Evolutionary conservation across 2,113 vertebrate species (phyloP), one percentile per base, ranked within the genome.

Genomic region (Stomatorhinus ivindoensis): DNA sequence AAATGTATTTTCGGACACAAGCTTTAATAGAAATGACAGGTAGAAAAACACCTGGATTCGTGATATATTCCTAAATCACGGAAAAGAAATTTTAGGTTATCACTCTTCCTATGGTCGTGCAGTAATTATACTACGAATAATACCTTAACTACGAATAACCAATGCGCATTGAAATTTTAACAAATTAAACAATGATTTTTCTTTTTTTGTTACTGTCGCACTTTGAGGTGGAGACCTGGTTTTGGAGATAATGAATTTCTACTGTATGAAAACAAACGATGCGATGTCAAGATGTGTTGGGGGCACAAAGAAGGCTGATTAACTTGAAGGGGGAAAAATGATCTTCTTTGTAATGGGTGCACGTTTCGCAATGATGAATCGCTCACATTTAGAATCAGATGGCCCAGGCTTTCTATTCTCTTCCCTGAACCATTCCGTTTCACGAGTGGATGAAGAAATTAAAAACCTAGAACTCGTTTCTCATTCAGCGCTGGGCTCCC

Each of bases 241-340:
- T 84, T 84, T 84, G 82, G 42, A 84, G 39, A 19, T 47, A 84
- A 84, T 84, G 82, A 84, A 24, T 84, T 84, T 84, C 82, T n/a
- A 13, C 39, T 44, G 44, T 46, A 84, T 84, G 8, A 84, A 84
- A 84, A 47, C 82, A 84, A 84, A 46, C 44, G 19, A 21, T 84
- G 42, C 24, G 19, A 80, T 84, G 82, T 47, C 44, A 47, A n/a
- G 44, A 47, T 84, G 82, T 84, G 39, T 47, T 46, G 82, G 82
- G 39, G 21, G 19, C 82, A 84, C 82, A 84, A 84, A 84, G 39
- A 84, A 84, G 44, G 47, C 82, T 83, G 80, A 83, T 83, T 84
- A 84, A 84, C 19, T 84, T 1, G 24, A 84, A 84, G 42, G 39
- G 44, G 44, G 4, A 84, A 84, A 47, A 84, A 84, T 84, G 44